phyloP scores from a whole-genome alignment of 92 coral and sea anemone species.

The Phenganax subtilis region DNA sequence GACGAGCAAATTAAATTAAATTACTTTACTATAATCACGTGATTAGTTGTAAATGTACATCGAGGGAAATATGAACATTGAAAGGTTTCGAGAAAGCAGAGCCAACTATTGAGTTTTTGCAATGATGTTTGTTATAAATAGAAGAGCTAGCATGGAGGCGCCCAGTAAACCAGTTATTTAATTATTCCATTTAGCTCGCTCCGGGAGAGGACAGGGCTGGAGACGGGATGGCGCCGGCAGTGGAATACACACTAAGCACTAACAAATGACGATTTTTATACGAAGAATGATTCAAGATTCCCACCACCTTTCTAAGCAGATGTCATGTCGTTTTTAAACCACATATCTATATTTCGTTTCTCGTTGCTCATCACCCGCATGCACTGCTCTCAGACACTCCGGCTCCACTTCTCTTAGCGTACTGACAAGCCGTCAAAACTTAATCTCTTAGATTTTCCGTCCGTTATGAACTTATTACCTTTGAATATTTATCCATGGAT shows the following conservation, averaged over 20 bases:
- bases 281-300: constrained; percentile 21
- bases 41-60: constrained; percentile 14
- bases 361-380: constrained; percentile 31
- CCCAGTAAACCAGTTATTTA: constrained; percentile 40
- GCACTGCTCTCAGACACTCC: constrained; percentile 34
- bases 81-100: not conserved
- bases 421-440: constrained; percentile 38
- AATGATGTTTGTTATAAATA: constrained; percentile 10
- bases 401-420: constrained; percentile 40
- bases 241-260: constrained; percentile 74
- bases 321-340: constrained; percentile 39
- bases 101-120: not conserved
- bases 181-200: constrained; percentile 73
- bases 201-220: constrained; percentile 66
- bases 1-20: constrained; percentile 38
- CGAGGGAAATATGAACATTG: not conserved
- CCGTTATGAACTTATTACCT: constrained; percentile 2
- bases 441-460: constrained; percentile 39
- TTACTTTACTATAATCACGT: constrained; percentile 16
- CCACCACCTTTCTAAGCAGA: constrained; percentile 37
- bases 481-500: not conserved
- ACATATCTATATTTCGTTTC: constrained; percentile 25
- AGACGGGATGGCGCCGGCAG: constrained; percentile 92
- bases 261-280: constrained; percentile 51
- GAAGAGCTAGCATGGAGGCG: constrained; percentile 15